These are phyloP conservation scores for Pseudois nayaur DNA, from an alignment of 2,113 vertebrate species.

Conservation along the genomic window DNA sequence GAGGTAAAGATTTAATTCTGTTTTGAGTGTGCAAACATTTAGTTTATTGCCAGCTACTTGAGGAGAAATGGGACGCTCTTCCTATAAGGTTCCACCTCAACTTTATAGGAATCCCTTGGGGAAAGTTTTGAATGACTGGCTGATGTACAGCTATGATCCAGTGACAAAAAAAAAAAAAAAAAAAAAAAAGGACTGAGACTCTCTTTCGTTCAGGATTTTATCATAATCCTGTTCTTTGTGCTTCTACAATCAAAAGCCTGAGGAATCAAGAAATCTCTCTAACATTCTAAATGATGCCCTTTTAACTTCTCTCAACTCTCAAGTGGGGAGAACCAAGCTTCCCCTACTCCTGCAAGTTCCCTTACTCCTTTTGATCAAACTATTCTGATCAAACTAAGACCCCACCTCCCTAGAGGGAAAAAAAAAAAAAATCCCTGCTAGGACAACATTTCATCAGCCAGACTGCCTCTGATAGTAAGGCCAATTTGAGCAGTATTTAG, in stretches of 20 bases:
- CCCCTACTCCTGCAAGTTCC: background rate
- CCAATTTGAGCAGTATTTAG: background rate
- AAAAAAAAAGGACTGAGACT: background rate
- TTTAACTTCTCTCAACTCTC: background rate
- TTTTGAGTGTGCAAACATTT: background rate
- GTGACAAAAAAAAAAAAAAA: background rate
- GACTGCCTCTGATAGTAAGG: background rate
- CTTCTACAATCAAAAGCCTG: background rate
- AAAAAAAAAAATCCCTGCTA: background rate
- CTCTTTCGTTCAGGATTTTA: background rate
- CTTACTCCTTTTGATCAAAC: background rate
- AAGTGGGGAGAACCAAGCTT: background rate
- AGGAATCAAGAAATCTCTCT: background rate
- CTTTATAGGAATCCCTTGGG: background rate
- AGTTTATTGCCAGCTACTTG: background rate
- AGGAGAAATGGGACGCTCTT: accelerated
- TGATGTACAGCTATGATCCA: background rate
- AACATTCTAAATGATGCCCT: background rate
- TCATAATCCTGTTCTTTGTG: background rate
- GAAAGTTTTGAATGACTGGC: background rate
- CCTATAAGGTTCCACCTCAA: background rate
- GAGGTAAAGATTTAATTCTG: background rate
- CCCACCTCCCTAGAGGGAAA: background rate
- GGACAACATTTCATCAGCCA: background rate
- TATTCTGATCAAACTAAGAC: background rate